Evolutionary conservation across 2,888 invertebrate species (phyloP).

Genomic region (Cephus pygmeus): DNA sequence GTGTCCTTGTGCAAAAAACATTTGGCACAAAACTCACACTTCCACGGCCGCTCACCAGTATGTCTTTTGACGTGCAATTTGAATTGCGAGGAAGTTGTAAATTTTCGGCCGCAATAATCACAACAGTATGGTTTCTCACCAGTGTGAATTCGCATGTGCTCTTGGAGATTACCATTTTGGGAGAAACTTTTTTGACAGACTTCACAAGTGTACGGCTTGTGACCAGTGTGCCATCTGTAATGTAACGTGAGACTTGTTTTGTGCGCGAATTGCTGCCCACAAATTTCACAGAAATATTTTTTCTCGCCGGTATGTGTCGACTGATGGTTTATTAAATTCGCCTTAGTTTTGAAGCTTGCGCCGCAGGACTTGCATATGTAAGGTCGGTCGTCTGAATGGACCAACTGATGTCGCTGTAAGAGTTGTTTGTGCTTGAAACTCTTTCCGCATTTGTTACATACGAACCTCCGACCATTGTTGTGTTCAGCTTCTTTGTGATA

Average conservation of each 20-base stretch:
- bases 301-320: conserved; percentile 79
- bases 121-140: conserved; percentile 84
- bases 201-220: conserved; percentile 76
- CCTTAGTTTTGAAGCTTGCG: conserved; percentile 77
- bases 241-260: conserved; percentile 83
- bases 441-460: conserved; percentile 81
- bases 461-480: conserved; percentile 74
- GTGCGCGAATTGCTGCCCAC: conserved; percentile 80
- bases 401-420: conserved; percentile 80
- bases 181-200: conserved; percentile 80
- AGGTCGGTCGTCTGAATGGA: conserved; percentile 79
- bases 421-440: conserved; percentile 80
- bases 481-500: conserved; percentile 82
- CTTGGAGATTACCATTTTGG: conserved; percentile 82
- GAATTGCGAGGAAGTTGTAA: conserved; percentile 81
- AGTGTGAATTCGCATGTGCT: conserved; percentile 82
- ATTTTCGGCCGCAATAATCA: conserved; percentile 73
- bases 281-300: conserved; percentile 77
- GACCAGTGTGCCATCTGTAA: conserved; percentile 76
- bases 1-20: conserved; percentile 73
- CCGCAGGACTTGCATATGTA: conserved; percentile 72
- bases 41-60: conserved; percentile 71
- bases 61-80: conserved; percentile 75
- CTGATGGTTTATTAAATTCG: conserved; percentile 79
- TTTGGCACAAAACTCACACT: conserved; percentile 72